A percentile compares a stretch with the other conserved stretches of the same genome.
phyloP scores from a whole-genome alignment of 2,113 vertebrate genomes.

The Prietella phreatophila region DNA sequence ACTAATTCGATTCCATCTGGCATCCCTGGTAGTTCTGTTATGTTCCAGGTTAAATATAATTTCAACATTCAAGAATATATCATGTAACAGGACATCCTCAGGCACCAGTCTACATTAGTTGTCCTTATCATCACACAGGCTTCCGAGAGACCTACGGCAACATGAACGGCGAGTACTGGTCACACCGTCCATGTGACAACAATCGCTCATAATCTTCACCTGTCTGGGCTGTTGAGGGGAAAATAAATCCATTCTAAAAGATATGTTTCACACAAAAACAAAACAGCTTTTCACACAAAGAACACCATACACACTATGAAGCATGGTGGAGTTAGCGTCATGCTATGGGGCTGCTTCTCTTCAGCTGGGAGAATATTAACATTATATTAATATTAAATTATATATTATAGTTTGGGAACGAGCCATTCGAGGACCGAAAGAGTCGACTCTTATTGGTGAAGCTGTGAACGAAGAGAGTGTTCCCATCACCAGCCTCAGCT shows the following conservation, averaged over 20 bases:
- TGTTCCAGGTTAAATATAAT: neutral
- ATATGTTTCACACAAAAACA: neutral
- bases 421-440: no score
- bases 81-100: neutral
- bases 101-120: neutral
- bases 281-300: neutral
- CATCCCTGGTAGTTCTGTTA: neutral
- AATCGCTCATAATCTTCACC: neutral
- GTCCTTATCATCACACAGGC: neutral
- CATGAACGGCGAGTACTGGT: neutral
- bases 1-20: neutral
- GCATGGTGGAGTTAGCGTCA: neutral
- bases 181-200: neutral
- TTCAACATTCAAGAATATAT: neutral
- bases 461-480: neutral
- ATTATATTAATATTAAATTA: no score
- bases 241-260: no score
- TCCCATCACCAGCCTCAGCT: neutral
- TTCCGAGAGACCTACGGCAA: neutral
- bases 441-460: no score
- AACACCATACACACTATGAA: neutral
- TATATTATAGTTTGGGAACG: no score
- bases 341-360: neutral
- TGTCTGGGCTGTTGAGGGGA: neutral
- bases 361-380: neutral